A percentile compares a stretch with the other conserved stretches of the same genome.
Conservation (phyloP, 1,140 invertebrate genomes). For the Semibalanus balanoides region DNA sequence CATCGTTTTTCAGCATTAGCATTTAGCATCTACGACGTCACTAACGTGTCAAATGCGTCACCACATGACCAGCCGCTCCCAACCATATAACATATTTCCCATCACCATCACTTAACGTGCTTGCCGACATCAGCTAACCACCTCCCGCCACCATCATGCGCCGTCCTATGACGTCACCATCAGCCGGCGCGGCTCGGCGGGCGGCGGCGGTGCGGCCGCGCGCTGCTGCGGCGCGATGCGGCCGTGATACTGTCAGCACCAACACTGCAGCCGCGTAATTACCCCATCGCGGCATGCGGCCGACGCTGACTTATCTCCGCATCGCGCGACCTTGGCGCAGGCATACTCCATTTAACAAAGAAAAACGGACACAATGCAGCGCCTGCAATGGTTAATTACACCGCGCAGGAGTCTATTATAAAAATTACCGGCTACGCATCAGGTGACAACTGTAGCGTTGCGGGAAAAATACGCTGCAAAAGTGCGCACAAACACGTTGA, state of each 20-base stretch:
- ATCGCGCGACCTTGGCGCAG: neutral
- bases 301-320: neutral
- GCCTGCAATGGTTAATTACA: neutral
- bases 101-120: no score
- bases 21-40: no score
- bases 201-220: no score
- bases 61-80: no score
- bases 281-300: neutral
- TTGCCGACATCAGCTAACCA: no score
- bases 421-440: neutral
- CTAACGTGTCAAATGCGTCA: no score
- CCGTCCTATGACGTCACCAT: no score
- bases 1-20: no score
- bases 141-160: no score
- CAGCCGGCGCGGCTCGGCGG: no score
- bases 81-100: no score
- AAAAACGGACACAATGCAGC: neutral
- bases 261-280: neutral
- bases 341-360: neutral
- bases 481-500: neutral
- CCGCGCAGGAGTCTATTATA: neutral
- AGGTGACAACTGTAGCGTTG: neutral
- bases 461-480: neutral
- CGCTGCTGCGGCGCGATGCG: neutral
- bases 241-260: neutral